Conservation (phyloP, 1,140 invertebrate genomes). For the Coelopa frigida region DNA sequence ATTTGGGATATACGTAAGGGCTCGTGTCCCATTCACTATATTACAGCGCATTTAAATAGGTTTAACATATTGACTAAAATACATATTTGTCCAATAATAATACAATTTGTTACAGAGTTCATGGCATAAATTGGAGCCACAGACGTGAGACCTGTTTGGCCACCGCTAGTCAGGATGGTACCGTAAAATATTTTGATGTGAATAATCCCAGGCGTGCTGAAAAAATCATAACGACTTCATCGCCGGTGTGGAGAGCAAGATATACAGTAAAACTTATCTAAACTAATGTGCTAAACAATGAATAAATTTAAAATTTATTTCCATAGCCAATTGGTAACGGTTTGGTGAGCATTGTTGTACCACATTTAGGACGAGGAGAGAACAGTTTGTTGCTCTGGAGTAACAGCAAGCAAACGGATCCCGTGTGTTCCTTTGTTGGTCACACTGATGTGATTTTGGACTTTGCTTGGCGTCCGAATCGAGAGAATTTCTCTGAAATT, state of each 20-base stretch:
- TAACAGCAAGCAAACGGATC: conserved; percentile 58
- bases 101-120: conserved; percentile 53
- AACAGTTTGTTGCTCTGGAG: conserved; percentile 80
- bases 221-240: conserved; percentile 72
- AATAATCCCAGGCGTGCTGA: conserved; percentile 74
- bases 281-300: not conserved
- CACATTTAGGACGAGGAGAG: conserved; percentile 68
- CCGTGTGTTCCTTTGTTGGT: conserved; percentile 82
- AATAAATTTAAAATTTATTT: not conserved
- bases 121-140: conserved; percentile 90
- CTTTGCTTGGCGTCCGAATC: conserved; percentile 81
- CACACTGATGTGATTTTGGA: conserved; percentile 91
- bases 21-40: conserved; percentile 80
- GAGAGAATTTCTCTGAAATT: conserved; percentile 30
- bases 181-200: conserved; percentile 91
- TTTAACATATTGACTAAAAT: not conserved
- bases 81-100: conserved; percentile 2
- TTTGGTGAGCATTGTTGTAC: conserved; percentile 81
- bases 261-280: conserved; percentile 74
- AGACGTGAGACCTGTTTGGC: conserved; percentile 76
- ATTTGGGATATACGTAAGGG: conserved; percentile 92
- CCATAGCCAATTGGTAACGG: conserved; percentile 85
- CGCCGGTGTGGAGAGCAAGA: conserved; percentile 88
- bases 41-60: conserved; percentile 82
- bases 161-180: conserved; percentile 90